Evolutionary conservation across 2,113 vertebrate species (phyloP).

Genomic region (Gracilinanus agilis): DNA sequence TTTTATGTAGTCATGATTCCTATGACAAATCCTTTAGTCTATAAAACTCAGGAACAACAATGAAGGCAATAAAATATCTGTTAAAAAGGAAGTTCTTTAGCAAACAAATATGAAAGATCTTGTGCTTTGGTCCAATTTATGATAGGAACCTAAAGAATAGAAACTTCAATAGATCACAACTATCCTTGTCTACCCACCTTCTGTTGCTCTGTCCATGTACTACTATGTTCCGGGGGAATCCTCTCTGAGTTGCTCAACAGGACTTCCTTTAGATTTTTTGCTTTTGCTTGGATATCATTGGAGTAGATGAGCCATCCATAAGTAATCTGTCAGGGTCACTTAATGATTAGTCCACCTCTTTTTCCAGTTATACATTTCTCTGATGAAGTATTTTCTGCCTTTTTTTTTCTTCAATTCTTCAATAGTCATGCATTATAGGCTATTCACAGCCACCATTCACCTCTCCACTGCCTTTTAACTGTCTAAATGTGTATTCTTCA

Average conservation of each 20-base stretch:
- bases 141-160: not conserved
- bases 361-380: not conserved
- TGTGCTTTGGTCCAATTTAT: not conserved
- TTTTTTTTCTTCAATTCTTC: not conserved
- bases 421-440: not conserved
- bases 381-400: not conserved
- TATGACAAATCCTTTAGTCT: conserved; percentile 70
- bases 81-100: not conserved
- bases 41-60: conserved; percentile 71
- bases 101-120: not conserved
- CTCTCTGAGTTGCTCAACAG: not conserved
- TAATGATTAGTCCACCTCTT: not conserved
- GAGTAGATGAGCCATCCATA: not conserved
- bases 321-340: not conserved
- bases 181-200: not conserved
- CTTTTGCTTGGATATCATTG: not conserved
- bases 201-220: not conserved
- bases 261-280: not conserved
- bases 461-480: not conserved
- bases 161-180: not conserved
- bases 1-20: conserved; percentile 62
- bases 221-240: not conserved
- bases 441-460: not conserved
- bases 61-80: conserved; percentile 48
- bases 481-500: not conserved